Evolutionary conservation across 2,113 vertebrate species (phyloP).

Genomic region (Entomyzon cyanotis): DNA sequence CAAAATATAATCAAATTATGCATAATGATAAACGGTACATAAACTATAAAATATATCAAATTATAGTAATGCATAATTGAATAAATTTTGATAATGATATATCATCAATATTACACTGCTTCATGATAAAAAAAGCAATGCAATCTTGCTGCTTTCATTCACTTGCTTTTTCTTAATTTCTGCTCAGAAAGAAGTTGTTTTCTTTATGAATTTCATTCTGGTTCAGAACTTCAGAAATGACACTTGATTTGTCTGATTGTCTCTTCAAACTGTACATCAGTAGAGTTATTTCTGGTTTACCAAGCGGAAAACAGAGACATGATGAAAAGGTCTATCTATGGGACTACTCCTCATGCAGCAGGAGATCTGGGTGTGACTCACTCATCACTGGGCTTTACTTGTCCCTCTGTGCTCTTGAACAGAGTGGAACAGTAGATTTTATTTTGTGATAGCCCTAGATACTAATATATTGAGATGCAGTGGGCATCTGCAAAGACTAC

Average conservation of each 20-base stretch:
- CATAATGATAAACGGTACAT: background rate
- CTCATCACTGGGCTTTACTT: background rate
- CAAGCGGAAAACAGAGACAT: background rate
- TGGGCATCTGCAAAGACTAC: background rate
- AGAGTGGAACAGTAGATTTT: background rate
- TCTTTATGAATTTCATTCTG: background rate
- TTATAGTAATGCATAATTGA: background rate
- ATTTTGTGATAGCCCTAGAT: background rate
- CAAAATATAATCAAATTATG: background rate
- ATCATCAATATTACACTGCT: background rate
- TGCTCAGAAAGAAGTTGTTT: background rate
- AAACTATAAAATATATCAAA: background rate
- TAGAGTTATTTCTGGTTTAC: background rate
- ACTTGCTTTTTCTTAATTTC: background rate
- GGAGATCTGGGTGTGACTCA: background rate
- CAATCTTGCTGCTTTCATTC: background rate
- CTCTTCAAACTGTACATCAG: background rate
- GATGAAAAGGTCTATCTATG: background rate
- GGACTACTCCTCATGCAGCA: background rate
- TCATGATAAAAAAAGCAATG: background rate
- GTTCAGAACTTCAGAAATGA: background rate
- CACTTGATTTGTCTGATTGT: background rate
- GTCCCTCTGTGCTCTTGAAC: background rate
- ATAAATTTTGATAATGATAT: background rate
- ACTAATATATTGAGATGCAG: background rate